Conservation (phyloP, 1,140 invertebrate species). For the Acromyrmex echinatior region DNA sequence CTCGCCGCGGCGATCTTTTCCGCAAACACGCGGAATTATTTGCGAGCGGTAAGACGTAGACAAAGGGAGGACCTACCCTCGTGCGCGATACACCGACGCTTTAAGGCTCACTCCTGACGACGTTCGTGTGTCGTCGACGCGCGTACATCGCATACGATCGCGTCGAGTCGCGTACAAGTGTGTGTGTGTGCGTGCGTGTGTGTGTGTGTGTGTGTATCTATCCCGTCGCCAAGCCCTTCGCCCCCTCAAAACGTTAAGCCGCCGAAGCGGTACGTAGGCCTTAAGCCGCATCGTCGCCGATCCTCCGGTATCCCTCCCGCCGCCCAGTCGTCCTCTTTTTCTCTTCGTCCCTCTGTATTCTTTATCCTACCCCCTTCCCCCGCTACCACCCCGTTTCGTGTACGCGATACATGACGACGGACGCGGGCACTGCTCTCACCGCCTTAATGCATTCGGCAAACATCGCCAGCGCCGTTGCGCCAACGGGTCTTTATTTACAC, state of each 20-base stretch:
- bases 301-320: constrained; percentile 52
- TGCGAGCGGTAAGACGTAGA: constrained; percentile 86
- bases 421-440: constrained; percentile 74
- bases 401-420: constrained; percentile 73
- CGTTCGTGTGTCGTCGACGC: constrained; percentile 17
- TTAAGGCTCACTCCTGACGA: constrained; percentile 53
- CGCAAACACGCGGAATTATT: constrained; percentile 86
- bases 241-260: constrained; percentile 80
- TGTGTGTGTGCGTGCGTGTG: background rate
- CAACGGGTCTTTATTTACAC: constrained; percentile 83
- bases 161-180: background rate
- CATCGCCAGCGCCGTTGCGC: constrained; percentile 78
- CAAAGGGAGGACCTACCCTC: constrained; percentile 78
- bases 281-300: constrained; percentile 83
- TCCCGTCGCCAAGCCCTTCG: constrained; percentile 61
- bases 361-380: constrained; percentile 29
- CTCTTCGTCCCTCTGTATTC: constrained; percentile 53
- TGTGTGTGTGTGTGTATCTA: background rate
- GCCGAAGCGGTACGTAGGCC: constrained; percentile 81
- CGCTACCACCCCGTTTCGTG: constrained; percentile 19
- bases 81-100: constrained; percentile 8
- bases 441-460: constrained; percentile 84
- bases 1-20: constrained; percentile 80
- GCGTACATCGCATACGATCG: background rate
- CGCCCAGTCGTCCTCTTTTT: constrained; percentile 43